These are phyloP conservation scores for Engraulis encrasicolus DNA, from an alignment of 2,113 vertebrate genomes.

Conservation along the genomic window DNA sequence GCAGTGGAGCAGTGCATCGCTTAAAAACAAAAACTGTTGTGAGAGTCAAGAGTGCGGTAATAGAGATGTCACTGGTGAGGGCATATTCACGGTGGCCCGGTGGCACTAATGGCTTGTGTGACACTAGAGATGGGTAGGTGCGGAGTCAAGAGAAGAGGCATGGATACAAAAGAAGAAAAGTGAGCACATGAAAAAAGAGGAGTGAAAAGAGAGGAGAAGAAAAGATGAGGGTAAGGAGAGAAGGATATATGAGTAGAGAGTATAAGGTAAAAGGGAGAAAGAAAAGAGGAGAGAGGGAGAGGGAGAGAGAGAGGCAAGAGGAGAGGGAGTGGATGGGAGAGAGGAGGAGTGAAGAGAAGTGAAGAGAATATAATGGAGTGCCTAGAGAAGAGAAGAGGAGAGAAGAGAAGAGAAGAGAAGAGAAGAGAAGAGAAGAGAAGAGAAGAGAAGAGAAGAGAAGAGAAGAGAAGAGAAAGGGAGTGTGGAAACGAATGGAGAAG, in stretches of 20 bases:
- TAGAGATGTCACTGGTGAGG: not conserved
- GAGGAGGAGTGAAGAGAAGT: not conserved
- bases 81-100: not conserved
- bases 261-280: no score
- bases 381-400: no score
- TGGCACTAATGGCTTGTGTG: not conserved
- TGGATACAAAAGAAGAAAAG: no score
- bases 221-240: no score
- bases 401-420: not conserved
- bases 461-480: not conserved
- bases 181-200: no score
- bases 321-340: not conserved
- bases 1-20: not conserved
- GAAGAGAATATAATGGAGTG: not conserved
- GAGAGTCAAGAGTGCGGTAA: not conserved
- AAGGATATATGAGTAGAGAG: no score
- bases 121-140: no score
- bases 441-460: not conserved
- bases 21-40: not conserved
- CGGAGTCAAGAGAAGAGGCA: no score
- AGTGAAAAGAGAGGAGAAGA: no score
- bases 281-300: not conserved
- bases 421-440: not conserved
- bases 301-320: not conserved
- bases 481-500: not conserved